Conservation (phyloP, 1,140 invertebrate genomes). For the Drosophila bocqueti region DNA sequence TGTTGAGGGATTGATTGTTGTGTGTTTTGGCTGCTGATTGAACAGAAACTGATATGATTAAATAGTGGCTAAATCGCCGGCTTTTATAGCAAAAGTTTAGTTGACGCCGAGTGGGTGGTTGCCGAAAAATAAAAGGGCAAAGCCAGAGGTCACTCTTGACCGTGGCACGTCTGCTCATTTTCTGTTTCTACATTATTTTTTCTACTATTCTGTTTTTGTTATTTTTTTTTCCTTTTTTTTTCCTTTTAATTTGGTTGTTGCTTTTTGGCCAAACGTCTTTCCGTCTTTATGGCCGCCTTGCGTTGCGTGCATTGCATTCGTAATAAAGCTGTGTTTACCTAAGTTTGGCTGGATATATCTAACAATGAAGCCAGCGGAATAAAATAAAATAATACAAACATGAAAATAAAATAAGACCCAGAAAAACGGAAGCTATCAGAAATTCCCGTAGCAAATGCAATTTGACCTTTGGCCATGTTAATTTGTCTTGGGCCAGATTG, state of each 20-base stretch:
- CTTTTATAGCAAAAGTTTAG: constrained; percentile 61
- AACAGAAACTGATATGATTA: constrained; percentile 76
- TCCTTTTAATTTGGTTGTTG: constrained; percentile 63
- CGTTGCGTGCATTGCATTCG: constrained; percentile 63
- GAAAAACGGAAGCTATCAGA: constrained; percentile 76
- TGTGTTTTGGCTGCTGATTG: constrained; percentile 53
- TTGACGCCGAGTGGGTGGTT: constrained; percentile 15
- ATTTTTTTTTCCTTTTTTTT: constrained; percentile 18
- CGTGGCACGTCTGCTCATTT: constrained; percentile 62
- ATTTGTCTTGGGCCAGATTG: constrained; percentile 48
- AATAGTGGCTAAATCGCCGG: constrained; percentile 22
- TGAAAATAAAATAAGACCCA: not conserved
- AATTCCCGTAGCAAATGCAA: constrained; percentile 60
- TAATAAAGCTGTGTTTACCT: constrained; percentile 53
- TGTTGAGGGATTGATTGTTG: constrained; percentile 56
- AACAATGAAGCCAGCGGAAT: constrained; percentile 20
- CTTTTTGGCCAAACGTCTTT: constrained; percentile 65
- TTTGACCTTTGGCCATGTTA: constrained; percentile 54
- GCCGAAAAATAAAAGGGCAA: constrained; percentile 8
- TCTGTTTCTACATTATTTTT: constrained; percentile 24
- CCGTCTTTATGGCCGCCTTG: constrained; percentile 69
- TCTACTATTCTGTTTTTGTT: constrained; percentile 18
- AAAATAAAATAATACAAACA: not conserved
- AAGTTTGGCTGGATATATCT: constrained; percentile 8
- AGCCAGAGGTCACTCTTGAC: constrained; percentile 43